Base-by-base conservation (phyloP, 2,888 invertebrate species). In the Apantesis nais region DNA sequence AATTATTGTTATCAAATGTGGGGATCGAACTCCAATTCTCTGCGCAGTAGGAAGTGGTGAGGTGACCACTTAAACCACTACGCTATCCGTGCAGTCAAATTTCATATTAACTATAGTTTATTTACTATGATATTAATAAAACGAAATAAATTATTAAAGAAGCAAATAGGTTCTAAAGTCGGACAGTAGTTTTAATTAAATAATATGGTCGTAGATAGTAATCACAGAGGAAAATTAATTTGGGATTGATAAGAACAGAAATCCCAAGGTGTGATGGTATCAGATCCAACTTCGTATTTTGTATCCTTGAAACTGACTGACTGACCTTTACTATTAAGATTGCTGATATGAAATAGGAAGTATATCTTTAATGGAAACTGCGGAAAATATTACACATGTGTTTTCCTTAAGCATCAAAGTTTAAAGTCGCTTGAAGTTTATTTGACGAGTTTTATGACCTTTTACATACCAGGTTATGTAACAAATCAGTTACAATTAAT, bases 291-390 rank as follows among this genome's bases (percentile, higher is more conserved):
- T 48, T 37, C 52, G 37, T 61, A 14, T 66, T 19, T 34, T 44
- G 58, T 44, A 48, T 60, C 37, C 29, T 58, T 69, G 39, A 37
- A n/a, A 66, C 78, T 37, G 31, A 80, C 70, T 66, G 60, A 67
- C 70, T 69, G 60, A 66, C 80, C 75, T 71, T 52, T 14, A 19
- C 25, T 25, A n/a, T 60, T 44, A 11, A 29, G 48, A 48, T 63
- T 52, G 52, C 68, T 55, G 62, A 41, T 63, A 63, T 5, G 62
- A 62, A 52, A 39, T n/a, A 52, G 22, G 48, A n/a, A 65, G 29
- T 14, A 22, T 0, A 5, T n/a, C 16, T 25, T 25, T 25, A 25
- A 41, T 16, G 48, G 19, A 16, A 8, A 58, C 55, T 25, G 11
- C 9, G 66, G 66, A 58, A 58, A 39, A 52, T 52, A 1, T 2